Evolutionary conservation across 64 coral and sea anemone species (phyloP), one percentile per base, ranked within the genome.

Genomic region (Montipora cactus): DNA sequence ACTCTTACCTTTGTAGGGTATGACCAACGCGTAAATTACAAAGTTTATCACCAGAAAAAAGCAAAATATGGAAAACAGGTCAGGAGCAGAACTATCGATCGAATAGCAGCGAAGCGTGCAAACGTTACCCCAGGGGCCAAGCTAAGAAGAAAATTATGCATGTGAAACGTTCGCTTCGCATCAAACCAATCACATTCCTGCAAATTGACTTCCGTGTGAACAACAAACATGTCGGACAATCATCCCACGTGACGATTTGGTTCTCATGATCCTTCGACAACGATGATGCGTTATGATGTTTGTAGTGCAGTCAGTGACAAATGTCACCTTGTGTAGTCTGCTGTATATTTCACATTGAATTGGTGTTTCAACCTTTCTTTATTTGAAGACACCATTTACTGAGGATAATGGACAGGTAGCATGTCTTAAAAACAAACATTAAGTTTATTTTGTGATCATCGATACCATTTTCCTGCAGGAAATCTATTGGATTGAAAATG

Each of bases 401-500:
- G 5, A 13, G 67, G 68, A 7, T 12, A 84, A 68, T 46, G 18
- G 59, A 68, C 19, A 8, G 2, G 19, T 25, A 76, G 46, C 74
- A 76, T 76, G 74, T 14, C 44, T 8, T 46, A 11, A 15, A 76
- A 12, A 37, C 74, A 76, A 76, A 64, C 61, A 64, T 47, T 14
- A 44, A 74, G 23, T 23, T 76, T 47, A 76, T 47, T 76, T 8
- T 11, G 28, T 76, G 28, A 76, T 76, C 44, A 76, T 64, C 19
- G 14, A 9, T 16, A 46, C 14, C 81, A 84, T 46, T 66, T 84
- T 69, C 12, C 61, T 62, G 45, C 59, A 84, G 81, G 81, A 84
- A 84, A 64, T 64, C 1, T 4, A 64, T 12, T 64, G 9, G 61
- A 16, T 15, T 14, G 11, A 12, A 12, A 64, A 84, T 67, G 61